Conservation (phyloP, 1,140 invertebrate genomes). For the Sycophaga agraensis region DNA sequence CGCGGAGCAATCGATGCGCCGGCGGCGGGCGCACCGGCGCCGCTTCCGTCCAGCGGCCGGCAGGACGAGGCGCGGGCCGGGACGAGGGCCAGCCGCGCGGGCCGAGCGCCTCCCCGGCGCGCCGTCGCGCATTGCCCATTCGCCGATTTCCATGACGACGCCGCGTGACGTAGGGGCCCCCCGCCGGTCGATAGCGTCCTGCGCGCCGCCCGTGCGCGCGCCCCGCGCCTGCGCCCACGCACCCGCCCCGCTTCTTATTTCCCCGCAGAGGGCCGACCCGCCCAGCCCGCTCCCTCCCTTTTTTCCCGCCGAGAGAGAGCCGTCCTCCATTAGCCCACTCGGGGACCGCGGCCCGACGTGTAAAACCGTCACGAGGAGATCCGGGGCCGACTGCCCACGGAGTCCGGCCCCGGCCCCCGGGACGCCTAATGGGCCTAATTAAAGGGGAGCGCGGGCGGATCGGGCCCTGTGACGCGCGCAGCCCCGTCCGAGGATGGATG, state of each 20-base stretch:
- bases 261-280: too few species aligned
- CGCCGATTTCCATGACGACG: conserved; percentile 29
- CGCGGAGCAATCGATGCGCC: not conserved
- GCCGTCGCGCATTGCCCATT: conserved; percentile 6
- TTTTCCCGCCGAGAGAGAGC: not conserved
- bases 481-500: too few species aligned
- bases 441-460: too few species aligned
- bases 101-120: not conserved
- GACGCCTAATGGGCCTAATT: too few species aligned
- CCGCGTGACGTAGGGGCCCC: conserved; percentile 20
- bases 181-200: conserved; percentile 9
- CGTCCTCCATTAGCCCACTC: too few species aligned
- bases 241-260: not conserved
- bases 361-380: too few species aligned
- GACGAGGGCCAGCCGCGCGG: not conserved
- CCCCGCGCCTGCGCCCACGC: not conserved
- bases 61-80: not conserved
- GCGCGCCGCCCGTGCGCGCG: not conserved
- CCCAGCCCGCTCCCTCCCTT: not conserved
- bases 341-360: too few species aligned
- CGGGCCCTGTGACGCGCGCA: too few species aligned
- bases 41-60: not conserved
- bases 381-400: too few species aligned
- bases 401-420: too few species aligned
- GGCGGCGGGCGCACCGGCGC: not conserved